Evolutionary conservation across 1,140 invertebrate genomes (phyloP).

Genomic region (Halictus rubicundus): DNA sequence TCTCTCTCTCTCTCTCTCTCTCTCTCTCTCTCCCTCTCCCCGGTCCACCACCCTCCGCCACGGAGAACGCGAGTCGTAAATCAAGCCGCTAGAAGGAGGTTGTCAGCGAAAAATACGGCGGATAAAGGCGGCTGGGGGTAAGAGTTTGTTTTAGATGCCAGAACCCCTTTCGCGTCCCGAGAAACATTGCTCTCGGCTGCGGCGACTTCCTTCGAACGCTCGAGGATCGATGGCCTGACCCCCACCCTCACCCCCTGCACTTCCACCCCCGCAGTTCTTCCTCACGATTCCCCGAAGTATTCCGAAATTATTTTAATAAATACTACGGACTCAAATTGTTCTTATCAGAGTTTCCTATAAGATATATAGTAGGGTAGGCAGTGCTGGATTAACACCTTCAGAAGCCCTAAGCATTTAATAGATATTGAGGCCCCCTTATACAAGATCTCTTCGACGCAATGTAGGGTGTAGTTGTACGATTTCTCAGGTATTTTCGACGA

Average conservation of each 20-base stretch:
- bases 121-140: conserved; percentile 66
- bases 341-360: no score
- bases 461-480: no score
- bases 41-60: conserved; percentile 4
- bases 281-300: not conserved
- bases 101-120: conserved; percentile 71
- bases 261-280: no score
- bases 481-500: no score
- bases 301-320: not conserved
- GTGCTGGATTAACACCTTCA: no score
- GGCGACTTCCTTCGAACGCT: conserved; percentile 47
- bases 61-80: conserved; percentile 60
- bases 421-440: no score
- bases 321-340: no score
- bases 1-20: not conserved
- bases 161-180: conserved; percentile 56
- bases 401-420: no score
- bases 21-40: not conserved
- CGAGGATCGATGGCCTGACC: conserved; percentile 15
- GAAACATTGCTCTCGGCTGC: conserved; percentile 59
- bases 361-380: no score
- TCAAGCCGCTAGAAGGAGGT: conserved; percentile 68
- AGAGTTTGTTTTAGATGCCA: conserved; percentile 71
- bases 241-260: no score
- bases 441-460: no score